Base-by-base conservation (phyloP, 30 jellyfish, hydroid and myxozoan species). In the Aurelia aurita region DNA sequence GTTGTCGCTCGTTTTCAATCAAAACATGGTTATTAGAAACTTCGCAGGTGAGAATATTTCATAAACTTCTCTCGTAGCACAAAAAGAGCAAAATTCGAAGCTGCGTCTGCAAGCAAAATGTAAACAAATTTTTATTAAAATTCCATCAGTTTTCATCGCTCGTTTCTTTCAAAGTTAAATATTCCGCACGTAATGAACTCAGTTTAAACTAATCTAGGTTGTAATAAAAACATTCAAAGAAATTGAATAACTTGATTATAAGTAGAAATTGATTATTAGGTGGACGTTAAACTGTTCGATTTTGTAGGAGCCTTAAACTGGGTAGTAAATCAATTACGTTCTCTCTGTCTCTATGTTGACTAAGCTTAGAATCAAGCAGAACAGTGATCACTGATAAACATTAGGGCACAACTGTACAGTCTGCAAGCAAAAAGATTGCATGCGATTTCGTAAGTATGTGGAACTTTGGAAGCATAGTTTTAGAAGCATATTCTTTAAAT, bases 81-180 rank as follows among this genome's bases (percentile, higher is more conserved):
- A 63, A 25, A 63, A 63, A 29, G 49, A 63, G 49, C 75, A 63
- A 25, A 63, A 21, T 63, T 22, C 10, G 45, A 63, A 27, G 39
- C 23, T 14, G 16, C 64, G 22, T 18, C 1, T 5, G 60, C 25
- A 55, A 14, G 8, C 29, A 19, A 55, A 55, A 55, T 55, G 67
- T 22, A 55, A 55, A 55, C 29, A 55, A 55, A 12, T 55, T 3
- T 55, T n/a, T 55, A 39, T 39, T 39, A 39, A 39, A 39, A 39
- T 55, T 55, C 29, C 29, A 22, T 55, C 29, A 19, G 67, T 55
- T 16, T n/a, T 22, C 67, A 55, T 55, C 29, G 67, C 29, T 55
- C 29, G 29, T 14, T 55, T 55, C 28, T 55, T 55, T 22, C 51
- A 39, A 39, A 55, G 10, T 3, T 55, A 8, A 55, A 19, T 0